A percentile compares a stretch with the other conserved stretches of the same genome.
phyloP scores from a whole-genome alignment of 2,113 vertebrate species.

The Desmodus rotundus region DNA sequence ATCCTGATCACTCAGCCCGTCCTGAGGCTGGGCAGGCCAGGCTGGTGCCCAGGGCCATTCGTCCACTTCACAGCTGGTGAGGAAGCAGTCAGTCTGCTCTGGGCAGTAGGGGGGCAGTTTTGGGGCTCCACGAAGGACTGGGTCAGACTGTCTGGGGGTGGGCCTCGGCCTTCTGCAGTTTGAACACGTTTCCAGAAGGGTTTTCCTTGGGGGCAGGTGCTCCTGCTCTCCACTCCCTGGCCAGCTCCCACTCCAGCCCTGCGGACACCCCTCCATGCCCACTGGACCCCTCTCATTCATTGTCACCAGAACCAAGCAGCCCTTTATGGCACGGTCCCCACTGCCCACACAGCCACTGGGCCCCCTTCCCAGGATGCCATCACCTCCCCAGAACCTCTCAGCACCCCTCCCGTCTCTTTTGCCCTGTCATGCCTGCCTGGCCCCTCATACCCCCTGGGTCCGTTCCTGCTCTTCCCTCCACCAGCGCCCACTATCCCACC shows the following conservation, averaged over 20 bases:
- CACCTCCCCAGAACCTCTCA: background rate
- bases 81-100: too few relatives aligned
- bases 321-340: background rate
- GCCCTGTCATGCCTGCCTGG: background rate
- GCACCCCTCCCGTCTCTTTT: accelerated
- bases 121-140: background rate
- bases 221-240: background rate
- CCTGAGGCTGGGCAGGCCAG: background rate
- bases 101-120: background rate
- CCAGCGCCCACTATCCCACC: accelerated
- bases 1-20: too few relatives aligned
- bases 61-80: too few relatives aligned
- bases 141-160: background rate
- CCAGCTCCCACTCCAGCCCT: background rate
- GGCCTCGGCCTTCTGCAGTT: background rate
- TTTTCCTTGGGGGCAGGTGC: background rate
- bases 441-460: accelerated
- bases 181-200: background rate
- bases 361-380: background rate
- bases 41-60: too few relatives aligned
- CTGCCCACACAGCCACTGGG: too few relatives aligned
- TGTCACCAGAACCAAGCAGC: too few relatives aligned
- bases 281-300: background rate
- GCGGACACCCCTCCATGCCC: accelerated
- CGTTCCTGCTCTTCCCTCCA: accelerated